Base-by-base conservation (phyloP, 2,113 vertebrate species). In the Brachyhypopomus occidentalis region DNA sequence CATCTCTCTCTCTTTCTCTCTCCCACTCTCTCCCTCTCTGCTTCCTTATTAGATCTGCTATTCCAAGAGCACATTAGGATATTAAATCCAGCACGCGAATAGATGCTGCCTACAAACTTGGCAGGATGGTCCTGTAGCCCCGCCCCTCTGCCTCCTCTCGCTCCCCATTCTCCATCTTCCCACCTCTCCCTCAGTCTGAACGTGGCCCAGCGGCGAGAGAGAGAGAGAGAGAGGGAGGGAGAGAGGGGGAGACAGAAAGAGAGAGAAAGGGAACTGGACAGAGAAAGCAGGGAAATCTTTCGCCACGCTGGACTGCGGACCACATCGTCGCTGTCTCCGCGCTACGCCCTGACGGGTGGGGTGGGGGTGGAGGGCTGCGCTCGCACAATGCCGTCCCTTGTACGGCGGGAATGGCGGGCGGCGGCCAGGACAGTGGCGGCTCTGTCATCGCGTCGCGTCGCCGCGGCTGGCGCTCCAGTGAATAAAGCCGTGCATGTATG, bases 331-430 rank as follows among this genome's bases (percentile, higher is more conserved):
- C 45, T 60, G 7, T 73, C 75, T 73, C 71, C 66, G 69, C 66
- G 77, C 52, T 34, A 48, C 52, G 72, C 71, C 52, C 38, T 38
- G 63, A 25, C 41, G 66, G 56, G 30, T 3, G 30, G 70, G n/a
- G 34, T 77, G 76, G 81, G 34, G 22, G 34, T 3, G 41, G 48
- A 27, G 27, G 64, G 70, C 69, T 79, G 36, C 16, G 34, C 64
- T 71, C 36, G 74, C 77, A 92, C 91, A 93, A 90, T 90, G 90
- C 66, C 70, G 59, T 71, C 86, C 87, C 88, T 91, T 93, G 90
- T 93, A 86, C 83, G 58, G 77, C 30, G 70, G 12, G 67, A 84
- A 72, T 70, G 72, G 78, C 77, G 62, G 72, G 79, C 34, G 76
- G 48, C 23, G 71, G 67, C 87, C 27, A 69, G 79, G 85, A 92